These are phyloP conservation scores for Germaria angustata DNA, from an alignment of 2,888 invertebrate species.

Conservation along the genomic window DNA sequence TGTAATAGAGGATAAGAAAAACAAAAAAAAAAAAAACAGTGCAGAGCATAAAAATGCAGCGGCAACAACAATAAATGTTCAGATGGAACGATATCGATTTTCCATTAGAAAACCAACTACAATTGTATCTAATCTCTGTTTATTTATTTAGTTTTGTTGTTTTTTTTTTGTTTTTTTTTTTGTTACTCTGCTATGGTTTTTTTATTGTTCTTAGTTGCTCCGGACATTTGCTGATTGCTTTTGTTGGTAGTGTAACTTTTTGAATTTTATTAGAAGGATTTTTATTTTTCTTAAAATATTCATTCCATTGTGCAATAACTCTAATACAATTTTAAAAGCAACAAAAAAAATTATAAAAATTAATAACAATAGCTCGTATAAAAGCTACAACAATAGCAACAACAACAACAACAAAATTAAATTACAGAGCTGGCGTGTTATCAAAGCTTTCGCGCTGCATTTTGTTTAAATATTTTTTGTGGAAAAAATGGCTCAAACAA, in stretches of 20 bases:
- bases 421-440: neutral
- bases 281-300: constrained; percentile 25
- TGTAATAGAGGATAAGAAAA: neutral
- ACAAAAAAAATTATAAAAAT: no score
- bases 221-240: constrained; percentile 2
- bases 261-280: constrained; percentile 19
- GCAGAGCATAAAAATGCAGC: neutral
- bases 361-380: no score
- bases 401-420: neutral
- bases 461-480: neutral
- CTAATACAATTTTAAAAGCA: no score
- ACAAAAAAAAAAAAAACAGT: neutral
- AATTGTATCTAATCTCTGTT: constrained; percentile 56
- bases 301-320: constrained; percentile 9
- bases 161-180: neutral
- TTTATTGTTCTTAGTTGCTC: neutral
- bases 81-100: constrained; percentile 45
- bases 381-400: neutral
- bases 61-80: constrained; percentile 19
- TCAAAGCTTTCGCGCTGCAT: neutral
- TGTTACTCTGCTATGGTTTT: neutral
- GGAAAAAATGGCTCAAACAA: neutral
- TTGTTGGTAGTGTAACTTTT: constrained; percentile 11
- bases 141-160: constrained; percentile 14
- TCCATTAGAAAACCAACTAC: constrained; percentile 38